Evolutionary conservation across 2,113 vertebrate species (phyloP).

Genomic region (Tachuris rubrigastra): DNA sequence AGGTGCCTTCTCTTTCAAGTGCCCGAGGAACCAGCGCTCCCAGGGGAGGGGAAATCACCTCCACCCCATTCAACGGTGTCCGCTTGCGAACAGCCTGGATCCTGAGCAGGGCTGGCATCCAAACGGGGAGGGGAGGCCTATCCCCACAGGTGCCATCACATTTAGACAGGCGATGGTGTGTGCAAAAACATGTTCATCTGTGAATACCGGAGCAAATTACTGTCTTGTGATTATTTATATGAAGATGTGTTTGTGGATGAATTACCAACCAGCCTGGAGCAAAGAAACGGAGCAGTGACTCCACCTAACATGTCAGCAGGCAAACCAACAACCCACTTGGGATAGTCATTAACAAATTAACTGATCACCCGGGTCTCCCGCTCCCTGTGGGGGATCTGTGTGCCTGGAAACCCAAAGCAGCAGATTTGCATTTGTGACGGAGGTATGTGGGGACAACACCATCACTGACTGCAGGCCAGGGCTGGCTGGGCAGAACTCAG

Average conservation of each 20-base stretch:
- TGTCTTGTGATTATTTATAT: background rate
- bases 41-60: background rate
- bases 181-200: background rate
- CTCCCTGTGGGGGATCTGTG: background rate
- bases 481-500: background rate
- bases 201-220: background rate
- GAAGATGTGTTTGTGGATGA: constrained; percentile 8
- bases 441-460: background rate
- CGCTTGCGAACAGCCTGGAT: background rate
- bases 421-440: background rate
- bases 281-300: background rate
- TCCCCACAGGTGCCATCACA: background rate
- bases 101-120: background rate
- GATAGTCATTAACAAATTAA: constrained; percentile 17
- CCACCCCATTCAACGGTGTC: background rate
- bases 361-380: background rate
- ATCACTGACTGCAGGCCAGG: background rate
- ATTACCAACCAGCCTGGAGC: background rate
- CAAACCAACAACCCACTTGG: background rate
- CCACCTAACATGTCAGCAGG: background rate
- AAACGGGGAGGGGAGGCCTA: fast-evolving
- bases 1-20: background rate
- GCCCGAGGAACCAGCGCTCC: background rate
- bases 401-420: background rate
- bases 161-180: background rate